Percentiles rank a stretch among this genome's conserved stretches.
phyloP scores from a whole-genome alignment of 2,888 invertebrate species.

The Deilephila elpenor region DNA sequence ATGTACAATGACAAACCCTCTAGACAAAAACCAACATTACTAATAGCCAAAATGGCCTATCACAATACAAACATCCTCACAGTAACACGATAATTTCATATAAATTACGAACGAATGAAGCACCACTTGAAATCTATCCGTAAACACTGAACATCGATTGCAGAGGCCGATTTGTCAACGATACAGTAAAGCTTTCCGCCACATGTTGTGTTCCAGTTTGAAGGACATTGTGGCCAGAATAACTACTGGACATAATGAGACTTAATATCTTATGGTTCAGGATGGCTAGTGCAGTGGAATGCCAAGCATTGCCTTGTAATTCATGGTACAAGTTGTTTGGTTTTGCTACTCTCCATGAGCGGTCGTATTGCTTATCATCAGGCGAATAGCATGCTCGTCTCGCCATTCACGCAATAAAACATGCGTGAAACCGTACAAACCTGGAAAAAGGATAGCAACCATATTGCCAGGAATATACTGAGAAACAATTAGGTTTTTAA shows the following conservation, averaged over 20 bases:
- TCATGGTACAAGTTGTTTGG: too few species aligned
- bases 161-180: neutral
- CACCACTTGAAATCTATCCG: neutral
- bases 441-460: neutral
- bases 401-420: too few species aligned
- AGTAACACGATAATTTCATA: neutral
- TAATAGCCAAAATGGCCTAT: neutral
- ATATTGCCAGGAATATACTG: neutral
- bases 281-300: too few species aligned
- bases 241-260: too few species aligned
- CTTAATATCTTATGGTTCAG: too few species aligned
- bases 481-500: neutral
- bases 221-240: too few species aligned
- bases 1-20: too few species aligned
- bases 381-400: too few species aligned
- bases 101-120: neutral
- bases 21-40: neutral
- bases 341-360: too few species aligned
- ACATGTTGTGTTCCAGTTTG: too few species aligned
- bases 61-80: neutral
- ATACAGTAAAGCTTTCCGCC: neutral
- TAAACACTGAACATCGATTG: constrained; percentile 1
- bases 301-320: too few species aligned
- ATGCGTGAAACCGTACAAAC: neutral
- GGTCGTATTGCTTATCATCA: too few species aligned